Evolutionary conservation across 2,797 vertebrate genomes (phyloP).

Genomic region (Silurus aristotelis): DNA sequence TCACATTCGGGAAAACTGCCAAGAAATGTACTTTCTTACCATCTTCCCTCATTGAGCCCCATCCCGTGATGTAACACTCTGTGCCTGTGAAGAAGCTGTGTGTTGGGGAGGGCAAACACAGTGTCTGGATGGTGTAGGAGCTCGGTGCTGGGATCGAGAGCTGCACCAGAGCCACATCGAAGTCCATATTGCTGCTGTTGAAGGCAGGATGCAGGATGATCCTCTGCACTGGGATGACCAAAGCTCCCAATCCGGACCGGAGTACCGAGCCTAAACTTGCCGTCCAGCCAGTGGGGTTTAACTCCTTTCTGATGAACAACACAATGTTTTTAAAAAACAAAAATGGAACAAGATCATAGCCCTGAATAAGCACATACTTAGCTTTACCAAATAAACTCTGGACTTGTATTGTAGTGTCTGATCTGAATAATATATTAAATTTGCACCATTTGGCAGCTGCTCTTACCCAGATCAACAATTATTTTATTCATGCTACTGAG

Average conservation of each 20-base stretch:
- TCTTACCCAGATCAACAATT: no score
- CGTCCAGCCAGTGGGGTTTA: constrained; percentile 82
- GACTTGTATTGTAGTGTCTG: neutral
- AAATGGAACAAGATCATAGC: neutral
- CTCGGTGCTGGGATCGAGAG: constrained; percentile 73
- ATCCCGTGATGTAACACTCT: constrained; percentile 90
- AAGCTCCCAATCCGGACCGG: constrained; percentile 78
- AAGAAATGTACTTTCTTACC: constrained; percentile 70
- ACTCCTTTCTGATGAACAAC: constrained; percentile 71
- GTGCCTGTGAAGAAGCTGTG: constrained; percentile 76
- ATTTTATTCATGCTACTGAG: no score
- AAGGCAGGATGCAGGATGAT: constrained; percentile 86
- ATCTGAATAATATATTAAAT: no score
- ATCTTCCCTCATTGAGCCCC: constrained; percentile 91
- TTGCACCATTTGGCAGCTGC: no score
- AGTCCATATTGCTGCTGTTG: constrained; percentile 88
- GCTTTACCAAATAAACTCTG: neutral
- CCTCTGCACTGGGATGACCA: constrained; percentile 84
- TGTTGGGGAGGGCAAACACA: constrained; percentile 84
- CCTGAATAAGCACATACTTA: constrained; percentile 4
- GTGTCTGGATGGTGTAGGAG: constrained; percentile 82
- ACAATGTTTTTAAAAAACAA: neutral
- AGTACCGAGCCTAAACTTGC: constrained; percentile 88
- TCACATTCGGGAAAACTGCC: neutral
- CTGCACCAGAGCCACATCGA: constrained; percentile 88